phyloP scores from a whole-genome alignment of 1,140 invertebrate genomes.

The Cotesia chilonis region DNA sequence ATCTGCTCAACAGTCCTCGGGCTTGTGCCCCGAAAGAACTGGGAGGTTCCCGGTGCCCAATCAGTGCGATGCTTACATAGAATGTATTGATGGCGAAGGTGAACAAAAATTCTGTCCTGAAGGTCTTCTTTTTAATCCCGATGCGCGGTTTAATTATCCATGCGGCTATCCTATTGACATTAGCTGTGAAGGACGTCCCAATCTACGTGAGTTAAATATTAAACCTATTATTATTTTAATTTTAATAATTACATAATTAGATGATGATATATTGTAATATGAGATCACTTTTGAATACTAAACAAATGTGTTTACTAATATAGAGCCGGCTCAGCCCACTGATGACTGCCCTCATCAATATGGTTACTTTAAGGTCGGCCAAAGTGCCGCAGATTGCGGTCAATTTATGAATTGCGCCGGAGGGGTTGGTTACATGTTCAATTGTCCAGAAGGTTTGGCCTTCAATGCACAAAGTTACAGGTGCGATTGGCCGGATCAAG shows the following conservation, averaged over 20 bases:
- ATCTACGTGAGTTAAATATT: slow-evolving; percentile 72
- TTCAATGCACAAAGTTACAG: slow-evolving; percentile 80
- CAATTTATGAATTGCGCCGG: slow-evolving; percentile 86
- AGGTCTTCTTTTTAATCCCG: slow-evolving; percentile 83
- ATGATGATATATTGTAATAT: slow-evolving; percentile 20
- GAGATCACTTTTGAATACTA: slow-evolving; percentile 1
- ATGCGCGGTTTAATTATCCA: slow-evolving; percentile 76
- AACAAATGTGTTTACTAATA: slow-evolving; percentile 21
- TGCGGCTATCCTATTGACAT: slow-evolving; percentile 87
- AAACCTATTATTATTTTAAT: slow-evolving; percentile 8
- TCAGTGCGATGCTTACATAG: slow-evolving; percentile 80
- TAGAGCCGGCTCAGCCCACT: slow-evolving; percentile 73
- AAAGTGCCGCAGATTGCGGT: slow-evolving; percentile 75
- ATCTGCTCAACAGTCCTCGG: slow-evolving; percentile 23
- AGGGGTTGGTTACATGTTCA: slow-evolving; percentile 72
- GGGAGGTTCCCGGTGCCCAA: slow-evolving; percentile 74
- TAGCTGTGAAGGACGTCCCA: slow-evolving; percentile 74
- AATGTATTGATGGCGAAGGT: slow-evolving; percentile 76
- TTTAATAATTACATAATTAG: background rate
- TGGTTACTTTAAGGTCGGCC: slow-evolving; percentile 81
- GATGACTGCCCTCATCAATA: slow-evolving; percentile 86
- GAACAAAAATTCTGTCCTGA: slow-evolving; percentile 84
- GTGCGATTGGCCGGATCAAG: slow-evolving; percentile 89
- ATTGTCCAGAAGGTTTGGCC: slow-evolving; percentile 85
- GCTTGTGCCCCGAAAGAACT: slow-evolving; percentile 72